Percentiles rank a stretch among this genome's conserved stretches.
Conservation (phyloP, 2,113 vertebrate genomes). For the Vicugna pacos region DNA sequence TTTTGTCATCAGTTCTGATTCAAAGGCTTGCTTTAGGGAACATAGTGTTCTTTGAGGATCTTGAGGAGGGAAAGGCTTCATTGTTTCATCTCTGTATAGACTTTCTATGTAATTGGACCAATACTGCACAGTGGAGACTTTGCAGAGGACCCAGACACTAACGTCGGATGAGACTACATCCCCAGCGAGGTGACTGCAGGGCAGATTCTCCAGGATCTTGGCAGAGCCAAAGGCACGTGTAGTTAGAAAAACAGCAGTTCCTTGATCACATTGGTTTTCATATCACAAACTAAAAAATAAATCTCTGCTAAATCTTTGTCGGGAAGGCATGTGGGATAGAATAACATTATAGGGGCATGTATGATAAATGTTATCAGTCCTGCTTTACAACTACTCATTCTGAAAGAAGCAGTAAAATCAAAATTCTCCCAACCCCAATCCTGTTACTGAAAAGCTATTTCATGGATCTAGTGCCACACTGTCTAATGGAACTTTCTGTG, state of each 20-base stretch:
- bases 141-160: neutral
- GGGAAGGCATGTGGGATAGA: neutral
- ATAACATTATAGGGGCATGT: neutral
- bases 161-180: neutral
- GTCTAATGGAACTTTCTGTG: neutral
- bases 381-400: slow-evolving; percentile 34
- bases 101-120: slow-evolving; percentile 17
- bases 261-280: neutral
- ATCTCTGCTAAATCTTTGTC: neutral
- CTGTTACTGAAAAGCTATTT: slow-evolving; percentile 10
- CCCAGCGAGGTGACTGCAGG: neutral
- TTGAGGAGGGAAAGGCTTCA: slow-evolving; percentile 70
- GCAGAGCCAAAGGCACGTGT: neutral
- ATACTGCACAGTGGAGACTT: neutral
- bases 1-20: slow-evolving; percentile 56
- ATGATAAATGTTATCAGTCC: neutral
- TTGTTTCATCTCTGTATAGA: slow-evolving; percentile 72
- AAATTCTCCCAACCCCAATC: neutral
- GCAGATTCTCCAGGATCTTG: neutral
- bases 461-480: neutral
- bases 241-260: slow-evolving; percentile 5
- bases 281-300: neutral
- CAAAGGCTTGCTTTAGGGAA: slow-evolving; percentile 76
- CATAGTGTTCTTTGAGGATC: slow-evolving; percentile 64
- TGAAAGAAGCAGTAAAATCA: slow-evolving; percentile 46